Conservation (phyloP, 2,113 vertebrate species). For the Apistogramma diplotaenia region DNA sequence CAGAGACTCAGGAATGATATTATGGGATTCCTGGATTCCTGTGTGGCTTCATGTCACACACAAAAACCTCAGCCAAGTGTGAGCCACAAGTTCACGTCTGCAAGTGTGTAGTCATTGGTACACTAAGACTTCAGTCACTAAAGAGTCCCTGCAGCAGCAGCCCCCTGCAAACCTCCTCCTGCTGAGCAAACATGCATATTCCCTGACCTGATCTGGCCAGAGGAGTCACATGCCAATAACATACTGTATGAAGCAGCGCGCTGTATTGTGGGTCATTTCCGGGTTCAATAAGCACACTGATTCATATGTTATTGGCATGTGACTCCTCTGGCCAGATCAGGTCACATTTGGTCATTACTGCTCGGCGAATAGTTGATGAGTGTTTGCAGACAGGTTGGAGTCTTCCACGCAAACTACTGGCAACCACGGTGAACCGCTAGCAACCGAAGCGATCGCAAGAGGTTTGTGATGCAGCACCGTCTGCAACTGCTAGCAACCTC, state of each 20-base stretch:
- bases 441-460: background rate
- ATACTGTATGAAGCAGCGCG: no score
- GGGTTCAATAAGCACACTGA: no score
- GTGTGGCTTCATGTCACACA: constrained; percentile 24
- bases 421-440: background rate
- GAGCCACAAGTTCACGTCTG: background rate
- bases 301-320: no score
- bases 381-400: background rate
- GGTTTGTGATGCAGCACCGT: background rate
- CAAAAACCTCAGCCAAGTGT: background rate
- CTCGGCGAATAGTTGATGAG: background rate
- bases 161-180: background rate
- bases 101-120: background rate
- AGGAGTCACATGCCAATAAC: no score
- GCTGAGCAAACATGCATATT: background rate
- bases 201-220: no score
- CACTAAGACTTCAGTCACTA: background rate
- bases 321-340: no score
- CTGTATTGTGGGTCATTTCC: no score
- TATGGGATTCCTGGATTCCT: constrained; percentile 54
- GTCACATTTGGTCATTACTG: background rate
- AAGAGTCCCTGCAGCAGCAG: background rate
- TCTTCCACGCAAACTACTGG: background rate
- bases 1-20: constrained; percentile 38
- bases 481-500: background rate